These are phyloP conservation scores for Lagenorhynchus albirostris DNA, from an alignment of 2,113 vertebrate species.

Conservation along the genomic window DNA sequence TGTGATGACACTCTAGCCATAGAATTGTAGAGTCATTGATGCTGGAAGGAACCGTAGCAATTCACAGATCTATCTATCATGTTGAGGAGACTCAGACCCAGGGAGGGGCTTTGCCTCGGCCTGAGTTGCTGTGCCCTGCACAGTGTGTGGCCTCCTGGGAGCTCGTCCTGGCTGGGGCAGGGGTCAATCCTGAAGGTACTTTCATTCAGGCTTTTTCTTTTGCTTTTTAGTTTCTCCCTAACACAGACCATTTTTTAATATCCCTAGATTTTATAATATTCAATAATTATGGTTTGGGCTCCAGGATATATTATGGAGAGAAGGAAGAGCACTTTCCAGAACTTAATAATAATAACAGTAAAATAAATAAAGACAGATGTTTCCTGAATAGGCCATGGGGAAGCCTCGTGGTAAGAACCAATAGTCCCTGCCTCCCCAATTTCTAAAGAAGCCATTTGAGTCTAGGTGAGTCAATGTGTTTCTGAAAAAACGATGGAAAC, in stretches of 20 bases:
- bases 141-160: fast-evolving
- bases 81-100: not conserved
- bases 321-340: not conserved
- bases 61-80: fast-evolving
- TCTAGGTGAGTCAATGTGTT: not conserved
- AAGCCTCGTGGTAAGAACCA: not conserved
- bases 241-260: not conserved
- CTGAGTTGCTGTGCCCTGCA: fast-evolving
- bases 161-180: fast-evolving
- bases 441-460: not conserved
- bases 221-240: not conserved
- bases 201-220: not conserved
- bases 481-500: not conserved
- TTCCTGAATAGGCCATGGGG: not conserved
- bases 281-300: not conserved
- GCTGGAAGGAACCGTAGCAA: too few relatives aligned
- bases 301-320: not conserved
- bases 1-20: not conserved
- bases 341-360: not conserved
- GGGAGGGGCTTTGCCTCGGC: not conserved
- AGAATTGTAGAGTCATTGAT: not conserved
- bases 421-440: not conserved
- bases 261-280: not conserved
- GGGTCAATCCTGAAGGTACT: not conserved
- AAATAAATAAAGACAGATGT: not conserved